phyloP scores from a whole-genome alignment of 2,113 vertebrate species.

The Grus americana region DNA sequence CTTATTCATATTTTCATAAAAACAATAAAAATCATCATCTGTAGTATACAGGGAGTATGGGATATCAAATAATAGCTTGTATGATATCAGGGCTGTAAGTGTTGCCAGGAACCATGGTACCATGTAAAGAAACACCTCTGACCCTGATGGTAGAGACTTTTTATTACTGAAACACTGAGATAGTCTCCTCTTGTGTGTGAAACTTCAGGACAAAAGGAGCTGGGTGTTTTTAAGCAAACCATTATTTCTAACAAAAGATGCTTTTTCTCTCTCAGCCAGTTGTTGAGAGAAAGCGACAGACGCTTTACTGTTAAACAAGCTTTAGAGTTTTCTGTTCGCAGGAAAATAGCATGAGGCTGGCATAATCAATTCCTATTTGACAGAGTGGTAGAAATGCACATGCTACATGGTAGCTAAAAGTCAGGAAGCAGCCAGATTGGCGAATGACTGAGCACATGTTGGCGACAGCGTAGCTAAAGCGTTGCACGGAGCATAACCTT shows the following conservation, averaged over 20 bases:
- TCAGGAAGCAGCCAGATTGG: background rate
- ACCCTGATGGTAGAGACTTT: background rate
- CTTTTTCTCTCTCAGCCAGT: background rate
- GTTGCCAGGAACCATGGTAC: background rate
- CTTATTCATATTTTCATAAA: background rate
- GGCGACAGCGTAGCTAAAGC: background rate
- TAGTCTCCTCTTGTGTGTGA: background rate
- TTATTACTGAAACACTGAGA: background rate
- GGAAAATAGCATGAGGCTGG: constrained; percentile 2
- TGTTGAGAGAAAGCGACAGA: background rate
- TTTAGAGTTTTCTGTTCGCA: background rate
- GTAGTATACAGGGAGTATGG: background rate
- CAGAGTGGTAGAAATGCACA: background rate
- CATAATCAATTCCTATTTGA: background rate
- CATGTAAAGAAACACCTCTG: background rate
- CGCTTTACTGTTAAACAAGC: background rate
- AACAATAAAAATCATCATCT: background rate
- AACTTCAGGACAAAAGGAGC: constrained; percentile 17
- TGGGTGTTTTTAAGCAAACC: constrained; percentile 32
- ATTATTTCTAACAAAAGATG: constrained; percentile 39
- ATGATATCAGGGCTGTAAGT: background rate
- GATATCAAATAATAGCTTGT: background rate
- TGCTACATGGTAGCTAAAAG: background rate
- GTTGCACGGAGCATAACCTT: background rate
- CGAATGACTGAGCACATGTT: background rate